A percentile compares a stretch with the other conserved stretches of the same genome.
Evolutionary conservation across 2,888 invertebrate species (phyloP).

Genomic region (Noctua janthe): DNA sequence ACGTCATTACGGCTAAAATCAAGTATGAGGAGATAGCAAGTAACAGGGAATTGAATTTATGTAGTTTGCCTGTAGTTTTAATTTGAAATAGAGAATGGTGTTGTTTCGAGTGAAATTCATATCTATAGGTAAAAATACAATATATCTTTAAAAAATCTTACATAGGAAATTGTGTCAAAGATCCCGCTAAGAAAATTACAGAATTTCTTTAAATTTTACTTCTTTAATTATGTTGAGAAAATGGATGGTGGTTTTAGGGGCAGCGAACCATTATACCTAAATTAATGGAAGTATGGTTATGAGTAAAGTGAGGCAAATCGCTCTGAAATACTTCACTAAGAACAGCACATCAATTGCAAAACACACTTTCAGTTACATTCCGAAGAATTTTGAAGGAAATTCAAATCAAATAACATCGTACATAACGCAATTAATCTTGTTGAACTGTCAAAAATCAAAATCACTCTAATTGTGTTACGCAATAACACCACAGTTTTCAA

Average conservation of each 20-base stretch:
- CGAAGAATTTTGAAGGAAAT: not conserved
- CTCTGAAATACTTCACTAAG: not conserved
- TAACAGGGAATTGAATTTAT: conserved; percentile 31
- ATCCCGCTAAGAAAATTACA: not conserved
- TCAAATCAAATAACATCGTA: not conserved
- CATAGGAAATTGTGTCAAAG: not conserved
- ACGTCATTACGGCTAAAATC: conserved; percentile 62
- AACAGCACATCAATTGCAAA: not conserved
- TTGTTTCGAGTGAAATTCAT: not conserved
- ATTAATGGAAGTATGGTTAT: not conserved
- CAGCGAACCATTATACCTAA: not conserved
- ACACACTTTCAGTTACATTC: not conserved
- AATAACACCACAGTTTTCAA: not conserved
- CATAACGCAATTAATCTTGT: not conserved
- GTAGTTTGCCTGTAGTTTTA: not conserved
- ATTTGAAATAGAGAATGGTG: not conserved
- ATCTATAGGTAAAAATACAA: not conserved
- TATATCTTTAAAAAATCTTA: not conserved
- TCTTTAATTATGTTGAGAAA: not conserved
- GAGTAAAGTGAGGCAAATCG: not conserved
- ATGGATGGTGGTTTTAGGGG: not conserved
- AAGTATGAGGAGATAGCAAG: conserved; percentile 27
- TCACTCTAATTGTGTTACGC: not conserved
- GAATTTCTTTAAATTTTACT: not conserved
- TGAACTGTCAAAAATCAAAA: not conserved